Base-by-base conservation (phyloP, 2,113 vertebrate genomes). In the Mustela lutreola region DNA sequence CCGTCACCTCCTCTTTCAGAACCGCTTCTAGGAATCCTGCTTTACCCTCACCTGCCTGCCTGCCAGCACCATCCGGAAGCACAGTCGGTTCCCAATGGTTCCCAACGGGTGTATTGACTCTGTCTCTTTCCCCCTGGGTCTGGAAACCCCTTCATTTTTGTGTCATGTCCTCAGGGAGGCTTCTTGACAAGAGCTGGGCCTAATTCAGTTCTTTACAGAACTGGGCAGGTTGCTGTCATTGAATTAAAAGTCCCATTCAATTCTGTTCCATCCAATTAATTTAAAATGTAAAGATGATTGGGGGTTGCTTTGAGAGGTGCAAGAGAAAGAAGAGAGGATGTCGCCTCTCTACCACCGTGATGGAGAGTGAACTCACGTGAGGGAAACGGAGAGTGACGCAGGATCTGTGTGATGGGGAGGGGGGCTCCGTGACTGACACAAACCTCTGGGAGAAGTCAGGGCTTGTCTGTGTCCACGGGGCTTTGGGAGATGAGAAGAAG, bases 131-230 rank as follows among this genome's bases (percentile, higher is more conserved):
- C 9, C 6, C 11, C 26, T 10, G 0, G 31, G 19, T 58, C 7
- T 36, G 22, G 62, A 91, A 92, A 42, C 16, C 5, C 42, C 12
- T 71, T 91, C 45, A 18, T 53, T 82, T 82, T 53, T 63, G 78
- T 82, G 58, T 84, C 56, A 4, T 1, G 7, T 36, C 71, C 24
- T 76, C 5, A 3, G 14, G 56, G 28, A 70, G 63, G n/a, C 79
- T 85, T 80, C 91, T 89, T 39, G 6, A 71, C 28, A 56, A 93
- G 71, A 65, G 36, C 63, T 71, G 73, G 63, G 48, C 53, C 45
- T 83, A 71, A 36, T 82, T 92, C 31, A 14, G 67, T 78, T 71
- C 63, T 92, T 62, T 42, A 75, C 28, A 78, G 79, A 94, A 79
- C 56, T 5, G 22, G 58, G 53, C 19, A 24, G 33, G 28, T 86